phyloP scores from a whole-genome alignment of 23 tunicate genomes.

The Ciona savignyi region DNA sequence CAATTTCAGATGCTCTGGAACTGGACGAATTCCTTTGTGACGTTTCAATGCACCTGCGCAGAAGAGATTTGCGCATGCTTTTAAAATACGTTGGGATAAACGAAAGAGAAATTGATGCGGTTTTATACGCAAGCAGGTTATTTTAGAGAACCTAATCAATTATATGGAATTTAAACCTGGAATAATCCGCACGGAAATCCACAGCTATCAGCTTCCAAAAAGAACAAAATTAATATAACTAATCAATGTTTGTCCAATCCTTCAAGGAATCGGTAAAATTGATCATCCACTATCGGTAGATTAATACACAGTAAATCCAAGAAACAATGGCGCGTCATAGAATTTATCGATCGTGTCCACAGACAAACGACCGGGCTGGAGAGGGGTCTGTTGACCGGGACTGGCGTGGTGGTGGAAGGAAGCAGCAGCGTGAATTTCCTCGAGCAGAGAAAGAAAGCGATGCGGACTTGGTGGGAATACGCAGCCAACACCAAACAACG shows the following conservation, averaged over 20 bases:
- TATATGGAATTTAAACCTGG: neutral
- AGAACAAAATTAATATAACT: no score
- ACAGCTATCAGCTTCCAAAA: no score
- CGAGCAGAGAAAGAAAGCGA: slow-evolving; percentile 61
- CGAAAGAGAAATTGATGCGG: slow-evolving; percentile 48
- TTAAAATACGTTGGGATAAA: slow-evolving; percentile 56
- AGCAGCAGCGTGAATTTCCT: slow-evolving; percentile 52
- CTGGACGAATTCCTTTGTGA: slow-evolving; percentile 81
- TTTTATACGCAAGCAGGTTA: slow-evolving; percentile 45
- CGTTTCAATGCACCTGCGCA: slow-evolving; percentile 73
- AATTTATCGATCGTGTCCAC: neutral
- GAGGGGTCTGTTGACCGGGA: slow-evolving; percentile 42
- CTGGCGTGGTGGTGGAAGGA: slow-evolving; percentile 65
- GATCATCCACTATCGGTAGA: no score
- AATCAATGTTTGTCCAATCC: no score
- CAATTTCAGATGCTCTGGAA: slow-evolving; percentile 60
- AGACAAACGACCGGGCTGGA: slow-evolving; percentile 27
- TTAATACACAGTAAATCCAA: no score
- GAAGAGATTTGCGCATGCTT: slow-evolving; percentile 67
- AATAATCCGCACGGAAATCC: neutral
- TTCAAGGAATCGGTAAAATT: no score
- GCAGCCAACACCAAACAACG: slow-evolving; percentile 64
- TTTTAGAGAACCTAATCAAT: neutral
- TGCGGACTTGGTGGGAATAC: slow-evolving; percentile 86
- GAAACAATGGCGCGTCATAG: no score